phyloP scores from a whole-genome alignment of 2,888 invertebrate genomes.

The Hypsopygia costalis region DNA sequence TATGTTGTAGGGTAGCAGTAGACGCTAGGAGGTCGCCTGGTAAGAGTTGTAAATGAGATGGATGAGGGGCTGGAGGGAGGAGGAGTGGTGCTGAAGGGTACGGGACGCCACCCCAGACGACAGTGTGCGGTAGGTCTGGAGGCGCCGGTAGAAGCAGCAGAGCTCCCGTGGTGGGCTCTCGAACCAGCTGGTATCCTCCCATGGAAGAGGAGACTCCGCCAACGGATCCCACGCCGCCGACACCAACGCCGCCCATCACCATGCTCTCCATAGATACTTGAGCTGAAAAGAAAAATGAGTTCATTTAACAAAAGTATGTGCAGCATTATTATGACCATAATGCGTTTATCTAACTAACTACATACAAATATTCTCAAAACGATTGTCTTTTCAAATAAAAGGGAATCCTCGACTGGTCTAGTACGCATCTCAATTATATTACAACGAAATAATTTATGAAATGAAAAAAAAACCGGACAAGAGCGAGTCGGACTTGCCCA shows the following conservation, averaged over 20 bases:
- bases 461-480: too few relatives aligned
- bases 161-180: constrained; percentile 92
- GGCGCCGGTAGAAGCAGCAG: constrained; percentile 89
- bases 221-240: constrained; percentile 85
- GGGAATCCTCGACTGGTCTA: too few relatives aligned
- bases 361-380: too few relatives aligned
- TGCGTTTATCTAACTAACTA: too few relatives aligned
- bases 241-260: constrained; percentile 83
- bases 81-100: constrained; percentile 65
- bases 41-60: constrained; percentile 83
- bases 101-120: constrained; percentile 87
- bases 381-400: too few relatives aligned
- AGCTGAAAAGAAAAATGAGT: constrained; percentile 65
- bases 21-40: constrained; percentile 84
- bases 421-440: too few relatives aligned
- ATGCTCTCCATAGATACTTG: constrained; percentile 87
- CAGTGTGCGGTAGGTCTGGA: constrained; percentile 85
- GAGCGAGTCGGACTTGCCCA: too few relatives aligned
- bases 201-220: constrained; percentile 81
- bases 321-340: too few relatives aligned
- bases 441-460: too few relatives aligned
- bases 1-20: constrained; percentile 83
- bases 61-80: constrained; percentile 74
- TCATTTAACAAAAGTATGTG: too few relatives aligned
- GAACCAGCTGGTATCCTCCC: constrained; percentile 91